Base-by-base conservation (phyloP, 1,140 invertebrate genomes). In the Diabrotica virgifera region DNA sequence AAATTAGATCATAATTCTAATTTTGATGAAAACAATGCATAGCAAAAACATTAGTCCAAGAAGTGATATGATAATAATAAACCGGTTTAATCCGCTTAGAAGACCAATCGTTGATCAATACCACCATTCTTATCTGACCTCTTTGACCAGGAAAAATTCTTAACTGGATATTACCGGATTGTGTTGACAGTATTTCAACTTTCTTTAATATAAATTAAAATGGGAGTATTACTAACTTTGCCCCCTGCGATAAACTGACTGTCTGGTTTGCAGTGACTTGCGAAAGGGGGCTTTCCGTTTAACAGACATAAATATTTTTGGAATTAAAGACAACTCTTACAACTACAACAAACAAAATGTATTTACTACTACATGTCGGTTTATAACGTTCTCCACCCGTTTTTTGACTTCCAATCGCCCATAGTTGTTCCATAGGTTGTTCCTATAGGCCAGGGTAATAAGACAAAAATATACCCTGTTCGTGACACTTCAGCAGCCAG, bases 181-280 rank as follows among this genome's bases (percentile, higher is more conserved):
- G 8, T 55, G 63, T 56, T 62, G 63, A 46, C n/a, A 46, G 2
- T n/a, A 46, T 46, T 46, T 46, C 59, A 62, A 64, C 46, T 12
- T 36, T 52, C 52, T 63, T 63, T 63, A 63, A 36, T 38, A 5
- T 10, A 38, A 55, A 55, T 36, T 55, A 59, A 13, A 61, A 13
- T 63, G 65, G 67, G 63, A 57, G 64, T 56, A 59, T 38, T 53
- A 38, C 52, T 40, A 55, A 72, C 62, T 67, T 70, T 70, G 64
- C 63, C 59, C 64, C 64, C 65, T 62, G 56, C 61, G 62, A 66
- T 65, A 51, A 40, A 51, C 40, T 54, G 40, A 54, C 38, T 54
- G 40, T 63, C 55, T 10, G n/a, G 37, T 55, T 55, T 54, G 14
- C 24, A 13, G 24, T 36, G 50, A 7, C 61, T 54, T 51, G 12